Conservation (phyloP, 2,888 invertebrate species). For the Drosophila maculinotata region DNA sequence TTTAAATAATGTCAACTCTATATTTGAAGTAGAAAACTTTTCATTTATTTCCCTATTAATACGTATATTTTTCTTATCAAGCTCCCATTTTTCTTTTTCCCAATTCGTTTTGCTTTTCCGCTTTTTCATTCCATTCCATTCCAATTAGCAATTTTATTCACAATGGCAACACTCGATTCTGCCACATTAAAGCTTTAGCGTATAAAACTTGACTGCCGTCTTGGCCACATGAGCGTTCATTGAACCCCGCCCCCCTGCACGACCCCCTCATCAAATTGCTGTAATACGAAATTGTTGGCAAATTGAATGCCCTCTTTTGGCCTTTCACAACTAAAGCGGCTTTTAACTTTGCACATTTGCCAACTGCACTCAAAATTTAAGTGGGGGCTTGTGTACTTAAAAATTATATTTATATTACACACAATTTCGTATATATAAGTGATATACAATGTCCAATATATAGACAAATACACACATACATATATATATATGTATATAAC, state of each 20-base stretch:
- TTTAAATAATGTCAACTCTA: too few relatives aligned
- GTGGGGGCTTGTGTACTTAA: constrained; percentile 39
- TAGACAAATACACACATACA: too few relatives aligned
- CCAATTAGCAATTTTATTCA: constrained; percentile 14
- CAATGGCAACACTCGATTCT: constrained; percentile 8
- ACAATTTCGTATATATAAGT: neutral
- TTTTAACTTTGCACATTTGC: constrained; percentile 58
- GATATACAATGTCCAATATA: constrained; percentile 9
- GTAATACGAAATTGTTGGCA: constrained; percentile 52
- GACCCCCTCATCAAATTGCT: constrained; percentile 17
- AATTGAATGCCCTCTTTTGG: constrained; percentile 37
- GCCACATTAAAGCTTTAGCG: constrained; percentile 20
- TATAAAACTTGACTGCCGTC: constrained; percentile 36
- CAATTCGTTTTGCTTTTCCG: constrained; percentile 3
- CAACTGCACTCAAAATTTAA: constrained; percentile 54
- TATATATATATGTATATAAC: constrained; percentile 4
- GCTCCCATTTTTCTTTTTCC: neutral
- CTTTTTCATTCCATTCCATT: constrained; percentile 1
- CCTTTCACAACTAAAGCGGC: constrained; percentile 45
- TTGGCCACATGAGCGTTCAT: constrained; percentile 41
- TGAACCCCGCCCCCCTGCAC: constrained; percentile 19
- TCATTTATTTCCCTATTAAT: neutral
- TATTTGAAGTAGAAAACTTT: too few relatives aligned
- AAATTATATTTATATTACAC: constrained; percentile 34
- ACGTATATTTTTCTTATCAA: neutral